Evolutionary conservation across 2,888 invertebrate species (phyloP), one percentile per base, ranked within the genome.

Genomic region (Julus scandinavius): DNA sequence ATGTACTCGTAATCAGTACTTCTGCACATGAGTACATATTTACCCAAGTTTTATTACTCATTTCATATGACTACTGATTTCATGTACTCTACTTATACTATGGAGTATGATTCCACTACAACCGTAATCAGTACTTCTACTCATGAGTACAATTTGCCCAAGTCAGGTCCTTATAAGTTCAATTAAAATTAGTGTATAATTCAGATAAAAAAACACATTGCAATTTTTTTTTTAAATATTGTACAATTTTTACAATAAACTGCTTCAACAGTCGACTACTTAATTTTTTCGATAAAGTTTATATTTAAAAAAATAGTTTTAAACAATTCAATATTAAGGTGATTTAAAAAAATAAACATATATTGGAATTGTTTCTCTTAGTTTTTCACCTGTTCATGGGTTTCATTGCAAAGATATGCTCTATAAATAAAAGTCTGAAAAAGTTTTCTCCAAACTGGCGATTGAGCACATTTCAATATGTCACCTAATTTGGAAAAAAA

Each of bases 401-500:
- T 72, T 72, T n/a, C 72, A 72, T 29, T 72, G 72, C 72, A 29
- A 72, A 11, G 72, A 72, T 72, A 72, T 72, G 72, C 72, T 72
- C 72, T 72, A 72, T 72, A 72, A 72, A 72, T 72, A 72, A 72
- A n/a, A 72, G 72, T 11, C 72, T 72, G 72, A 72, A 72, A 72
- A 72, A 72, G 63, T 63, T 72, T 72, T 72, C 72, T 72, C 72
- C 72, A 29, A 72, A 72, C 72, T 29, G 2, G n/a, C 72, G 29
- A 72, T 72, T 72, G 72, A 72, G 72, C 72, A 11, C 72, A 29
- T 29, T 72, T 72, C 72, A 72, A 72, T 72, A 72, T 72, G 72
- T 72, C 72, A 72, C 72, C 72, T 72, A 72, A 72, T 72, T 72
- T 72, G 72, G 29, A 72, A 72, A 72, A 72, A 72, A 72, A 72